Base-by-base conservation (phyloP, 2,113 vertebrate species). In the Rhinogobius similis region DNA sequence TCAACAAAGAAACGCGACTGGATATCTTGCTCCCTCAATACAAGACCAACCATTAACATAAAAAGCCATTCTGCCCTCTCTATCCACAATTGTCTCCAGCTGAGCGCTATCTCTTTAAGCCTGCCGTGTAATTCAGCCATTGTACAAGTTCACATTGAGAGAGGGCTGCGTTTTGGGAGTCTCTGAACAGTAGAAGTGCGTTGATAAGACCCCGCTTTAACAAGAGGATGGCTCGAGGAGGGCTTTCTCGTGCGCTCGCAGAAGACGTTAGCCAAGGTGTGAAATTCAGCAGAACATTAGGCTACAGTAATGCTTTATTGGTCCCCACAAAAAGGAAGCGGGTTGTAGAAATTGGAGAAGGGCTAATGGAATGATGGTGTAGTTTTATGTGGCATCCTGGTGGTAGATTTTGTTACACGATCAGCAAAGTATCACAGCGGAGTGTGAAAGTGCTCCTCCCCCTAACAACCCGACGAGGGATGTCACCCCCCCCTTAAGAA, bases 371-470 rank as follows among this genome's bases (percentile, higher is more conserved):
- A 69, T 68, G 70, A 23, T 20, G 59, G 65, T 39, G 20, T 65
- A 73, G 85, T 75, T 89, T 93, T 90, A 90, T 86, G 86, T 84
- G 75, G 71, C 64, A 32, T 88, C 91, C 91, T 89, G 87, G 85
- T 83, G 90, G 90, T 90, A 88, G 80, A 90, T 89, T 91, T 90
- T 91, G 92, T 91, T 90, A 93, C 89, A 84, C 65, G 90, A 93
- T 84, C 90, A 82, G 89, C 75, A 80, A 86, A 90, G 90, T 91
- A 91, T 90, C 91, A 84, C 65, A 58, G 4, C 24, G 81, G 39
- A 52, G 87, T 89, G 90, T 91, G 86, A 91, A 88, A 81, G 79
- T 72, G 77, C 77, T 75, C 82, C 85, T 74, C 76, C 83, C 76
- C 77, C 70, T 65, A 36, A 11, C 18, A 20, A 36, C 16, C 53